These are phyloP conservation scores for Tragopan temminckii DNA, from an alignment of 2,797 vertebrate genomes.

Conservation along the genomic window DNA sequence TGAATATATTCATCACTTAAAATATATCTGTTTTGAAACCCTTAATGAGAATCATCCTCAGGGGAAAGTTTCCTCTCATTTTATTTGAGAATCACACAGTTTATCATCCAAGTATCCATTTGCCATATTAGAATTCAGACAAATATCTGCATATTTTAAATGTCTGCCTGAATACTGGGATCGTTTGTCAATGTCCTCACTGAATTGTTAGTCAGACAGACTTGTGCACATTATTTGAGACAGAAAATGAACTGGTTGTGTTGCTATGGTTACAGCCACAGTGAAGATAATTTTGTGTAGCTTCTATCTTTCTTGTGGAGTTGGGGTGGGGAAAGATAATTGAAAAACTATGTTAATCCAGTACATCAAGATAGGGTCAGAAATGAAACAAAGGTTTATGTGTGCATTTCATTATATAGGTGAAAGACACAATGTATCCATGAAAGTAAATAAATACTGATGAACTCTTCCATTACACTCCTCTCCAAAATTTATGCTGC, in stretches of 20 bases:
- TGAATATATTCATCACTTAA: background rate
- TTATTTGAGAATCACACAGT: slow-evolving; percentile 57
- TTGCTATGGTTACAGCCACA: slow-evolving; percentile 79
- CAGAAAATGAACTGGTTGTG: slow-evolving; percentile 80
- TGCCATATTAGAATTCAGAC: slow-evolving; percentile 80
- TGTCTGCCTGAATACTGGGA: slow-evolving; percentile 78
- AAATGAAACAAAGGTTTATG: slow-evolving; percentile 1
- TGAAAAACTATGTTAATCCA: slow-evolving; percentile 37
- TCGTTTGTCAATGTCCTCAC: slow-evolving; percentile 81
- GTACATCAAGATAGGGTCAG: background rate
- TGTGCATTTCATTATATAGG: background rate
- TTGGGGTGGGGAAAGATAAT: background rate
- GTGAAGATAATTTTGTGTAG: slow-evolving; percentile 71
- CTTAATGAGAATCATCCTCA: slow-evolving; percentile 71
- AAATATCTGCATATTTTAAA: slow-evolving; percentile 82
- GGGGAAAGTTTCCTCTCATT: slow-evolving; percentile 60
- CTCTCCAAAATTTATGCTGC: background rate
- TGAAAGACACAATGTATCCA: background rate
- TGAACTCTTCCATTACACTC: background rate
- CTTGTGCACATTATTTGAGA: slow-evolving; percentile 75
- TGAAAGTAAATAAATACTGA: slow-evolving; percentile 35
- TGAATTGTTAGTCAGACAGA: slow-evolving; percentile 80
- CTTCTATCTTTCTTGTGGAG: slow-evolving; percentile 66
- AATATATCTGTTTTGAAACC: slow-evolving; percentile 1
- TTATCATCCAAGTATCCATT: slow-evolving; percentile 76